phyloP scores from a whole-genome alignment of 1,140 invertebrate genomes.

The Zaprionus lachaisei region DNA sequence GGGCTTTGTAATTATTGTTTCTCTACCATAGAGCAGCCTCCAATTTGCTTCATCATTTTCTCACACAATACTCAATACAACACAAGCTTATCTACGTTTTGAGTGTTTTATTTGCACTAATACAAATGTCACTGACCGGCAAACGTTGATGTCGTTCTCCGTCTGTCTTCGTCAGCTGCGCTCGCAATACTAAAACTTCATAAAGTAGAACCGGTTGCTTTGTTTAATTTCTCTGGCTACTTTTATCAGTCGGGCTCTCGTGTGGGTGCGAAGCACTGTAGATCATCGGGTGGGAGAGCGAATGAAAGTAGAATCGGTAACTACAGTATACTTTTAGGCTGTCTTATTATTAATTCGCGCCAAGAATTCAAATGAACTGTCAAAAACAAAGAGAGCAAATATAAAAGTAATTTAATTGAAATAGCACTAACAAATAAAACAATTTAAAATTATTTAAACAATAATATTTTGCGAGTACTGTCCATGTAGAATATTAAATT shows the following conservation, averaged over 20 bases:
- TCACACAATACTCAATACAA: neutral
- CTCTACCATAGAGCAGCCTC: neutral
- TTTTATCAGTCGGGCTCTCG: neutral
- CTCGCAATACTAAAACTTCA: slow-evolving; percentile 1
- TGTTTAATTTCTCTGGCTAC: neutral
- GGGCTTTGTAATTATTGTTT: neutral
- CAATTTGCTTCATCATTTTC: neutral
- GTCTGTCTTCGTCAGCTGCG: neutral
- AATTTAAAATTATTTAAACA: neutral
- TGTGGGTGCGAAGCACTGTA: neutral
- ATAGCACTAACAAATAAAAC: neutral
- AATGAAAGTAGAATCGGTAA: neutral
- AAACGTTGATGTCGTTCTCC: neutral
- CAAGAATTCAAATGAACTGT: neutral
- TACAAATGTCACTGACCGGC: neutral
- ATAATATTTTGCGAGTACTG: neutral
- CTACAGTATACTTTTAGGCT: neutral
- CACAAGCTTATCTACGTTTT: slow-evolving; percentile 1
- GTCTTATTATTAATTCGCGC: neutral
- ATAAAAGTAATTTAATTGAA: neutral
- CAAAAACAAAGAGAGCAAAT: neutral
- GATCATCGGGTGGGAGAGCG: neutral
- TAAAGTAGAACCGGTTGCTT: neutral
- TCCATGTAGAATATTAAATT: neutral
- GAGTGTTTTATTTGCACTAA: neutral